Evolutionary conservation across 2,888 invertebrate genomes (phyloP), one percentile per base, ranked within the genome.

Genomic region (Eutolmus rufibarbis): DNA sequence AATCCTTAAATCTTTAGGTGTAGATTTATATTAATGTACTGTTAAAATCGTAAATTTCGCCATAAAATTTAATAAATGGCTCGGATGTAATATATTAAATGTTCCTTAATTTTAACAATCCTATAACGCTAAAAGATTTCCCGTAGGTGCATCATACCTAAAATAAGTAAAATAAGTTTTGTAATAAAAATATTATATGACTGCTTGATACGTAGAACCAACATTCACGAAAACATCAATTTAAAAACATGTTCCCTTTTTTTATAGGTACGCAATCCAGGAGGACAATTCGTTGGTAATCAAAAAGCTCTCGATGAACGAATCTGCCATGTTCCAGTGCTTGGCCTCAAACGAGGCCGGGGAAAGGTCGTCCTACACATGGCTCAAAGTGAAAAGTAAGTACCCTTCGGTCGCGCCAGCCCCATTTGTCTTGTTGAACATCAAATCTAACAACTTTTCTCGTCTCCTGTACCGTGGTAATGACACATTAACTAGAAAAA

Each of bases 301-400:
- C 88, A 96, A 95, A 90, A 95, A 96, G 90, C 93, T 98, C 74
- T 94, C 95, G 89, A 96, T 97, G 92, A 95, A 95, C 89, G 98
- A 98, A 92, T 96, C 97, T 89, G 99, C 98, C 79, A 96, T 99
- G 94, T 99, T 97, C 91, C 99, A 99, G 92, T 99, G 99, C 92
- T 95, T 98, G 90, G 98, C 97, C 0, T 94, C 94, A 86, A 99
- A 98, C 91, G 96, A 96, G 90, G 99, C 97, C 1, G 99, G 99
- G 14, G 97, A 98, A 92, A 95, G 96, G 86, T 97, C 97, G 5
- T 95, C 96, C 89, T 96, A 96, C 90, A 97, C 98, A 1, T 98
- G 98, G 98, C 93, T 98, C 74, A 96, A 96, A 93, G 98, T 98
- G 40, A 98, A 98, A 95, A 98, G 98, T 98, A 94, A 96, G 97